phyloP scores from a whole-genome alignment of 2,113 vertebrate species.

The Eulacestoma nigropectus region DNA sequence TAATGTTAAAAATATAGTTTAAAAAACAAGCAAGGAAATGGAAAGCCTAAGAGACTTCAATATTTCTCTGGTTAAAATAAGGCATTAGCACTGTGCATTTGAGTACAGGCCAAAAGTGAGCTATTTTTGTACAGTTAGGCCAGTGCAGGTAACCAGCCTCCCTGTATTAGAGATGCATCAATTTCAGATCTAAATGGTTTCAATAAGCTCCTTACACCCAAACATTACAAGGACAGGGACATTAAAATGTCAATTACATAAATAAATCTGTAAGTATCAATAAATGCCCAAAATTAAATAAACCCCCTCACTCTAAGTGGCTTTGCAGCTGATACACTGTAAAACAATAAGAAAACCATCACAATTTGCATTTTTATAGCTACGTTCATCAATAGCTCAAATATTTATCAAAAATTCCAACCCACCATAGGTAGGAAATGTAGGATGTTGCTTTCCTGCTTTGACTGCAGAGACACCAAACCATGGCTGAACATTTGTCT shows the following conservation, averaged over 20 bases:
- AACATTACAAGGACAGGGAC: conserved; percentile 36
- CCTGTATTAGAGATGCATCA: conserved; percentile 20
- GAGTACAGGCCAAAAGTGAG: not conserved
- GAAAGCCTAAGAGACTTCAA: not conserved
- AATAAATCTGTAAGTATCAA: conserved; percentile 48
- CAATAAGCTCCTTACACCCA: conserved; percentile 26
- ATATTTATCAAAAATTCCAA: not conserved
- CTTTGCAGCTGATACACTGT: not conserved
- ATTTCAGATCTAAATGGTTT: conserved; percentile 45
- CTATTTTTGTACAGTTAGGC: conserved; percentile 19
- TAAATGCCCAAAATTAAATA: conserved; percentile 47
- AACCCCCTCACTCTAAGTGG: conserved; percentile 11
- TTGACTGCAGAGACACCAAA: not conserved
- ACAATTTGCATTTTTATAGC: conserved; percentile 35
- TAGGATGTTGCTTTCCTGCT: not conserved
- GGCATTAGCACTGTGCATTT: not conserved
- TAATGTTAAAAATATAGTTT: conserved; percentile 31
- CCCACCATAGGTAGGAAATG: not conserved
- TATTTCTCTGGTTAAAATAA: not conserved
- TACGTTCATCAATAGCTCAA: conserved; percentile 25
- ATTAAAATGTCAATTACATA: conserved; percentile 36
- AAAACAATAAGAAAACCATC: conserved; percentile 38
- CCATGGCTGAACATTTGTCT: not conserved
- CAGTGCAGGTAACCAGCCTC: conserved; percentile 13
- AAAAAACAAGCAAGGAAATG: conserved; percentile 13